These are phyloP conservation scores for Pteronura brasiliensis DNA, from an alignment of 2,113 vertebrate species.

Conservation along the genomic window DNA sequence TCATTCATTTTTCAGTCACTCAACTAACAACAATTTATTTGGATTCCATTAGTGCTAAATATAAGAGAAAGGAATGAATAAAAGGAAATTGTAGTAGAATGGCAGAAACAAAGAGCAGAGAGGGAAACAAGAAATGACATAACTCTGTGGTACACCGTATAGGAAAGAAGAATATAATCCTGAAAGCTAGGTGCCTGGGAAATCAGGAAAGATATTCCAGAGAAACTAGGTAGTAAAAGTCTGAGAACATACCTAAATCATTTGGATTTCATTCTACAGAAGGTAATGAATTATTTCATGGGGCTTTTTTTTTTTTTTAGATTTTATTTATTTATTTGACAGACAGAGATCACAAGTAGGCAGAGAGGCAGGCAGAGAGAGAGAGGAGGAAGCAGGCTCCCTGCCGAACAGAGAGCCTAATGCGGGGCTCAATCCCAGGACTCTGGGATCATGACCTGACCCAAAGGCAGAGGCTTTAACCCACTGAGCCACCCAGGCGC, in stretches of 20 bases:
- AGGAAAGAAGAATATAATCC: neutral
- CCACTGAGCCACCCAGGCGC: too few relatives aligned
- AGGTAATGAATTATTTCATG: neutral
- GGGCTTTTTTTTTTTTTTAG: neutral
- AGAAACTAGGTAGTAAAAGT: neutral
- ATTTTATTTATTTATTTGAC: too few relatives aligned
- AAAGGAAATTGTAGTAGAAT: neutral
- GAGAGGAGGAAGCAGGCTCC: too few relatives aligned
- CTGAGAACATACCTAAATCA: neutral
- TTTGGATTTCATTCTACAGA: neutral
- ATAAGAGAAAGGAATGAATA: neutral
- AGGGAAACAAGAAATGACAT: neutral
- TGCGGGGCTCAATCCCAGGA: too few relatives aligned
- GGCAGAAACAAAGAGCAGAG: neutral
- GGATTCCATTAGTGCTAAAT: neutral
- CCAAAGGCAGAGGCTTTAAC: too few relatives aligned
- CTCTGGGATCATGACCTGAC: too few relatives aligned
- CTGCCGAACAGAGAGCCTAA: too few relatives aligned
- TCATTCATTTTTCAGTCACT: neutral
- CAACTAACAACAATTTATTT: neutral
- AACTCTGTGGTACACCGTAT: rapidly evolving
- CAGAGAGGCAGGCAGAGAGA: too few relatives aligned
- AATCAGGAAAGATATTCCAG: neutral
- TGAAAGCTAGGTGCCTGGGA: neutral
- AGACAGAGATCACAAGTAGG: too few relatives aligned